A percentile compares a stretch with the other conserved stretches of the same genome.
These are phyloP conservation scores for Heterodera filipjevi DNA, from an alignment of 2,888 invertebrate species.

Conservation along the genomic window DNA sequence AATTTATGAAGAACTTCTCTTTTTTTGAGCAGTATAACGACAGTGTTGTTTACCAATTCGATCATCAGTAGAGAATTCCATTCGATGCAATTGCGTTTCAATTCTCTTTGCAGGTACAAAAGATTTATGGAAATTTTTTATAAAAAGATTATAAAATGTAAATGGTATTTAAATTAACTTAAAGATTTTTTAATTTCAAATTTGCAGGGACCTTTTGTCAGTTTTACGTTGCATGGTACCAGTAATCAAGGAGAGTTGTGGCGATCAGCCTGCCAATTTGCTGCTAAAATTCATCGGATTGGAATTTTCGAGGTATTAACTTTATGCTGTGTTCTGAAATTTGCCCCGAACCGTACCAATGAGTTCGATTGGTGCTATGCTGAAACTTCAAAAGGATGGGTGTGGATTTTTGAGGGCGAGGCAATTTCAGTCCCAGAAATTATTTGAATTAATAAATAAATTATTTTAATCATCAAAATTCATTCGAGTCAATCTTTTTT, in stretches of 20 bases:
- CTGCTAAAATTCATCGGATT: conserved; percentile 49
- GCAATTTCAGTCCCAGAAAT: too few relatives aligned
- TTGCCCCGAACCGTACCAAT: too few relatives aligned
- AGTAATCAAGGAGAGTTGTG: conserved; percentile 44
- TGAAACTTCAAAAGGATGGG: too few relatives aligned
- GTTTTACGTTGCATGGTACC: conserved; percentile 36
- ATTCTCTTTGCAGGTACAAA: conserved; percentile 45
- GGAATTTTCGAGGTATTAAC: conserved; percentile 44
- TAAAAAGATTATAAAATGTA: not conserved
- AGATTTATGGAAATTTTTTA: conserved; percentile 21
- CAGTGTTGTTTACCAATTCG: conserved; percentile 48
- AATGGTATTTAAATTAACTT: not conserved
- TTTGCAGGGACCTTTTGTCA: conserved; percentile 15
- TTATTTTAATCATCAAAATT: too few relatives aligned
- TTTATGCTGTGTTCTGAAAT: too few relatives aligned
- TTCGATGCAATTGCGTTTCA: conserved; percentile 40
- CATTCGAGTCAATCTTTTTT: too few relatives aligned
- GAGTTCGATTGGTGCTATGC: too few relatives aligned
- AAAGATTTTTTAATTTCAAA: not conserved
- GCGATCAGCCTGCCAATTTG: conserved; percentile 45
- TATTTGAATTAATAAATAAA: too few relatives aligned
- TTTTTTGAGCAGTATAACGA: conserved; percentile 37
- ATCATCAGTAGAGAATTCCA: conserved; percentile 48
- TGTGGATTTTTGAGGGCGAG: too few relatives aligned
- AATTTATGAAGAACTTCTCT: not conserved